Base-by-base conservation (phyloP, 2,113 vertebrate genomes). In the Tiliqua scincoides region DNA sequence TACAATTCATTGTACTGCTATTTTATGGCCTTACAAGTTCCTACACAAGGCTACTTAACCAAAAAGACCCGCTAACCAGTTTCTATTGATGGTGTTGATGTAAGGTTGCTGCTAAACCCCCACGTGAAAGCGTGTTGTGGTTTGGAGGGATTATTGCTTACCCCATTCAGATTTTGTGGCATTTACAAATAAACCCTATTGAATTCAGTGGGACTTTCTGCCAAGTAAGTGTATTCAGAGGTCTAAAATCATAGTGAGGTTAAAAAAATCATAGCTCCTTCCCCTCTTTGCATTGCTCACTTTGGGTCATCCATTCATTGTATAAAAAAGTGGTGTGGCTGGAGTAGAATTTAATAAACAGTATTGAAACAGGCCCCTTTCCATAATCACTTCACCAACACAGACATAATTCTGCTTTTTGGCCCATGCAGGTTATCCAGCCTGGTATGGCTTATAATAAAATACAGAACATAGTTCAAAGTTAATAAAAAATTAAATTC, bases 401-500 rank as follows among this genome's bases (percentile, higher is more conserved):
- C 89, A 82, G 88, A 88, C 88, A 86, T 87, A 90, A 62, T 62
- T 89, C 32, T 32, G 5, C 79, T 93, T 93, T 93, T 79, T 48
- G 4, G 4, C 43, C 89, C 27, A 74, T 83, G 82, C 88, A 90
- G 79, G 84, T 85, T 91, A 79, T 89, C 79, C 86, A 71, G 79
- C 90, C 83, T 79, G 18, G n/a, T 20, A n/a, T 23, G 35, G 67
- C 43, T 37, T 81, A 81, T 88, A 91, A 93, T 91, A 87, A 90
- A 90, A 92, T 91, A 82, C 75, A 84, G 80, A 3, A 14, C 62
- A 75, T 87, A 82, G 90, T 89, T 91, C 90, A 79, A 90, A 87
- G 87, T 88, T 92, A 93, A 89, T 90, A 89, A 83, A 92, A 85
- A 92, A 94, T 95, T 93, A 94, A 92, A 84, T 71, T 90, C 35